These are phyloP conservation scores for Anthopleura xanthogrammica DNA, from an alignment of 92 coral and sea anemone genomes.

Conservation along the genomic window DNA sequence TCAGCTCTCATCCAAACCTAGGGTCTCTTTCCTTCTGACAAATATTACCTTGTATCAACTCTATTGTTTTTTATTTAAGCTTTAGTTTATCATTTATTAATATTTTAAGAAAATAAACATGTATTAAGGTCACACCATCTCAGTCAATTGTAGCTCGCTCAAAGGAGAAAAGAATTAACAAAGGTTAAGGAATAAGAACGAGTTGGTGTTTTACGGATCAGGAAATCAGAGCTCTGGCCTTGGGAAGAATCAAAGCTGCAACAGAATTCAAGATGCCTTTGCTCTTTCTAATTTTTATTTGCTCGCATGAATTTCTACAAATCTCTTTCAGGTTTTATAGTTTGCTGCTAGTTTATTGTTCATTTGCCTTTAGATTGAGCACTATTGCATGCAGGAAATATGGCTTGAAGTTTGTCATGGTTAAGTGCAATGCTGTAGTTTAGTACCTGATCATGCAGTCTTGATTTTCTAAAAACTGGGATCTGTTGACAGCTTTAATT, in stretches of 20 bases:
- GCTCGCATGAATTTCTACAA: not conserved
- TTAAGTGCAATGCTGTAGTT: not conserved
- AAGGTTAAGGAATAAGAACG: conserved; percentile 12
- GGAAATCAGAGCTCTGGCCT: conserved; percentile 55
- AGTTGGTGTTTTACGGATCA: conserved; percentile 46
- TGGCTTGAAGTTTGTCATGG: not conserved
- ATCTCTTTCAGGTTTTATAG: no score
- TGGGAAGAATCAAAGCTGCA: conserved; percentile 41
- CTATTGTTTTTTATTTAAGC: conserved; percentile 5
- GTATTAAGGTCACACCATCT: not conserved
- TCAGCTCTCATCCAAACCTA: conserved; percentile 47
- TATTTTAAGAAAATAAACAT: not conserved
- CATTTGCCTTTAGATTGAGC: not conserved
- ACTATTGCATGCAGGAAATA: not conserved
- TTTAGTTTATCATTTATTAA: conserved; percentile 9
- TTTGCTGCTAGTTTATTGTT: not conserved
- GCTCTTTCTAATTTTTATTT: not conserved
- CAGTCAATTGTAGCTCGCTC: not conserved
- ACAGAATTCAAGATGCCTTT: not conserved
- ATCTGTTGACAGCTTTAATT: conserved; percentile 30
- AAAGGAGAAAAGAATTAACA: not conserved
- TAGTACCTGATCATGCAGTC: not conserved
- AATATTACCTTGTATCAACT: not conserved
- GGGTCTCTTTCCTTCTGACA: not conserved
- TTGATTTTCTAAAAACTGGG: not conserved